Conservation (phyloP, 2,888 invertebrate genomes). For the Mystacides longicornis region DNA sequence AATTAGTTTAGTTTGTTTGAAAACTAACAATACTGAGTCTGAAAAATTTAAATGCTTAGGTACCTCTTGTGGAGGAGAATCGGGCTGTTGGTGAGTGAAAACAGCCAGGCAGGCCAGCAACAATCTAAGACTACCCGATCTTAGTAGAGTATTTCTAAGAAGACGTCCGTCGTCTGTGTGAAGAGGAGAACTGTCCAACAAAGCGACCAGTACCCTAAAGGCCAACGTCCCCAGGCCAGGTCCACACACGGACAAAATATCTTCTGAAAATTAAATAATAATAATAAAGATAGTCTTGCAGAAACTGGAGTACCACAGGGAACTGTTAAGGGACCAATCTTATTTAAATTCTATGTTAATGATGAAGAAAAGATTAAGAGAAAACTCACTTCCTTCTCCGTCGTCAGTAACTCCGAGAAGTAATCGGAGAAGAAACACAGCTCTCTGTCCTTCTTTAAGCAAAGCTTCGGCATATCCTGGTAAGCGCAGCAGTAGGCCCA, state of each 20-base stretch:
- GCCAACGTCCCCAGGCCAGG: conserved; percentile 55
- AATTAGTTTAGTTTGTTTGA: background rate
- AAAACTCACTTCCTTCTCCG: conserved; percentile 62
- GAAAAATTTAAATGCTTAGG: background rate
- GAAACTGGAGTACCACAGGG: background rate
- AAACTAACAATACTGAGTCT: no score
- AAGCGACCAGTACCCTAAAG: conserved; percentile 67
- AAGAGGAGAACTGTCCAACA: conserved; percentile 70
- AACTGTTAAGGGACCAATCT: background rate
- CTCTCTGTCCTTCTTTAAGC: conserved; percentile 73
- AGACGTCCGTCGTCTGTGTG: conserved; percentile 69
- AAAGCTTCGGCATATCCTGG: conserved; percentile 88
- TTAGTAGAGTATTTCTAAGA: conserved; percentile 70
- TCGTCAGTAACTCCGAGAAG: conserved; percentile 88
- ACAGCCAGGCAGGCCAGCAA: conserved; percentile 82
- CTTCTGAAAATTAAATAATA: conserved; percentile 7
- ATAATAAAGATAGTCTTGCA: background rate
- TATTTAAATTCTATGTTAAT: background rate
- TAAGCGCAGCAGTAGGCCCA: conserved; percentile 80
- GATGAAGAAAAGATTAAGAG: background rate
- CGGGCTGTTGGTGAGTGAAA: conserved; percentile 73
- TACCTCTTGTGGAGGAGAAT: conserved; percentile 36
- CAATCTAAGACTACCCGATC: conserved; percentile 78
- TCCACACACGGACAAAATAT: conserved; percentile 23
- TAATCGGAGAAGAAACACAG: conserved; percentile 77